These are phyloP conservation scores for Diacarnus erythraeanus DNA, from an alignment of 37 sponge, comb jelly and placozoan species.

Conservation along the genomic window DNA sequence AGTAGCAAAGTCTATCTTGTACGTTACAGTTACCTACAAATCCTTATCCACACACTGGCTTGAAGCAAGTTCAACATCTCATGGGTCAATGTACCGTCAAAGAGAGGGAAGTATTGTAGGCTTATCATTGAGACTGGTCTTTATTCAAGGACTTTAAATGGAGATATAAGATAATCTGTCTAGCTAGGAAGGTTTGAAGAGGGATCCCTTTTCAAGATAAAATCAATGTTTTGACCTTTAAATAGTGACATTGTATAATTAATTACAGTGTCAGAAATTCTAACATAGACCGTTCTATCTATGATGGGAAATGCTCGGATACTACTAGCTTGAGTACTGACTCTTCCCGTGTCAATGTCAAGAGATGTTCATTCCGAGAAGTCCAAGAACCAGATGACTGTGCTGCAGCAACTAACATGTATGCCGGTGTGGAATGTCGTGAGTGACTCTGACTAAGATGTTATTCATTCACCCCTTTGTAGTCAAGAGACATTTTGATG, in stretches of 20 bases:
- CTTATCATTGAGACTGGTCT: no score
- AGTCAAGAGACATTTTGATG: no score
- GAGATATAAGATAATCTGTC: no score
- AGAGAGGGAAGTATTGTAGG: no score
- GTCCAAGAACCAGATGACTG: background rate
- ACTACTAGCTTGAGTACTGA: background rate
- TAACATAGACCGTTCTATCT: background rate
- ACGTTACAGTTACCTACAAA: background rate
- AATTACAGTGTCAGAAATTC: background rate
- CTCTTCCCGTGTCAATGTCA: background rate
- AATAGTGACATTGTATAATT: background rate
- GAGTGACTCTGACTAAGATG: no score
- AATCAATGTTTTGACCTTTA: no score
- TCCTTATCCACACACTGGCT: background rate
- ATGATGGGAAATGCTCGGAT: background rate
- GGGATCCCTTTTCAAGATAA: no score
- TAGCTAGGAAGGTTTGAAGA: no score
- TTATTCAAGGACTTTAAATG: no score
- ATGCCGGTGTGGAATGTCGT: conserved; percentile 4
- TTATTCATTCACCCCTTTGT: no score
- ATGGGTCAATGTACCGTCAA: no score
- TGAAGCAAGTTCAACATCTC: no score
- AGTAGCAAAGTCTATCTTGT: background rate
- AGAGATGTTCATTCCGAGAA: background rate
- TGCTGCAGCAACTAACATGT: background rate